phyloP scores from a whole-genome alignment of 2,797 vertebrate species.

The Pangasius djambal region DNA sequence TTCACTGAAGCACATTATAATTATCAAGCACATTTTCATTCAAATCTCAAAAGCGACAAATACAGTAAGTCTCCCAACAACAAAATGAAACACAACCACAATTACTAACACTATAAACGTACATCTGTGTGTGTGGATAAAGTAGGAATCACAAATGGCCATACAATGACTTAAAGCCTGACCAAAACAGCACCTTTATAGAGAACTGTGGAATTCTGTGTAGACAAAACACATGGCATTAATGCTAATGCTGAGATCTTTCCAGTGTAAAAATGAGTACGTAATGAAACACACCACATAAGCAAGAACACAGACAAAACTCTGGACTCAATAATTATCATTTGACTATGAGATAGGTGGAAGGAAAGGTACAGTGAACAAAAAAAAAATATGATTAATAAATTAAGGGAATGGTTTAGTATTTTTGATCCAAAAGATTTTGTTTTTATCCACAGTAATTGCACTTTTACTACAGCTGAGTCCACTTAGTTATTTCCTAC shows the following conservation, averaged over 20 bases:
- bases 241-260: neutral
- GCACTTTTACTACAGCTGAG: neutral
- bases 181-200: slow-evolving; percentile 19
- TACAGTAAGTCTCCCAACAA: slow-evolving; percentile 67
- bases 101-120: slow-evolving; percentile 54
- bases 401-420: neutral
- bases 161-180: slow-evolving; percentile 15
- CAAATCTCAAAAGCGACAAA: slow-evolving; percentile 18
- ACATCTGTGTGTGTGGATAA: neutral
- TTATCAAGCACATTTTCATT: neutral
- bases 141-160: slow-evolving; percentile 51
- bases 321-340: neutral
- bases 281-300: neutral
- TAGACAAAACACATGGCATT: neutral
- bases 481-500: neutral
- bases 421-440: neutral
- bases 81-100: slow-evolving; percentile 67
- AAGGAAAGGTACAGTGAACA: neutral
- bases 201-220: neutral
- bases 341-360: neutral
- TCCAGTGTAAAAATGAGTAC: slow-evolving; percentile 17
- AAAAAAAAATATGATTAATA: neutral
- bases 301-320: neutral
- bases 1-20: neutral
- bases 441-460: neutral